These are phyloP conservation scores for Aethes cnicana DNA, from an alignment of 2,888 invertebrate genomes.

Conservation along the genomic window DNA sequence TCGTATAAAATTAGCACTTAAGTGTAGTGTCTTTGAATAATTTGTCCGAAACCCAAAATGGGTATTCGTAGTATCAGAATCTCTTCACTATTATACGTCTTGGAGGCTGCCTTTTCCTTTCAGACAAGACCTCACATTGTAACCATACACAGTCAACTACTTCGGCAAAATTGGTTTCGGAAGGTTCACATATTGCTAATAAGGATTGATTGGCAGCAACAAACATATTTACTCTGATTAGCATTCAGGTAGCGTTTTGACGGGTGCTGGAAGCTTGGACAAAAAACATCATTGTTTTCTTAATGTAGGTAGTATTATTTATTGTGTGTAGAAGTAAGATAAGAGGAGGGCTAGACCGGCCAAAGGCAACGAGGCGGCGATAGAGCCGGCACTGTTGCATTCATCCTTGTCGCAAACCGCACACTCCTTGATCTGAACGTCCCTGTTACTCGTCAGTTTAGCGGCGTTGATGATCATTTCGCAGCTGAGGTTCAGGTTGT, in stretches of 20 bases:
- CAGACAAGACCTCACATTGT: too few species aligned
- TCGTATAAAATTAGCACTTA: slow-evolving; percentile 6
- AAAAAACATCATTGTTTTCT: slow-evolving; percentile 32
- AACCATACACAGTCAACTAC: too few species aligned
- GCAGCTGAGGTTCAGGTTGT: slow-evolving; percentile 59
- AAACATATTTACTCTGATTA: neutral
- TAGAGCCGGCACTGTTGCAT: slow-evolving; percentile 76
- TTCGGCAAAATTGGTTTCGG: too few species aligned
- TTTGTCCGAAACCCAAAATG: neutral
- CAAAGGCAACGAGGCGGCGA: slow-evolving; percentile 60
- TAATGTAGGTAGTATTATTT: slow-evolving; percentile 53
- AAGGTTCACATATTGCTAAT: neutral
- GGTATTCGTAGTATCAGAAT: neutral
- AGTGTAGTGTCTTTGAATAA: neutral
- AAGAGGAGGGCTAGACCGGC: slow-evolving; percentile 56
- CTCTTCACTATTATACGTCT: too few species aligned
- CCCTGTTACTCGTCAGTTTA: slow-evolving; percentile 38
- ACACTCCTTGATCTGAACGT: slow-evolving; percentile 59
- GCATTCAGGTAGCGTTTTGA: slow-evolving; percentile 9
- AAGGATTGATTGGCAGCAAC: slow-evolving; percentile 2
- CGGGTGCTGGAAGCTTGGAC: slow-evolving; percentile 32
- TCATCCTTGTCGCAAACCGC: slow-evolving; percentile 76
- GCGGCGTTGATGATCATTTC: slow-evolving; percentile 46
- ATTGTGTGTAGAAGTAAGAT: slow-evolving; percentile 61
- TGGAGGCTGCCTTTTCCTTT: too few species aligned